phyloP scores from a whole-genome alignment of 2,113 vertebrate species.

The Epinephelus cyanopodus region DNA sequence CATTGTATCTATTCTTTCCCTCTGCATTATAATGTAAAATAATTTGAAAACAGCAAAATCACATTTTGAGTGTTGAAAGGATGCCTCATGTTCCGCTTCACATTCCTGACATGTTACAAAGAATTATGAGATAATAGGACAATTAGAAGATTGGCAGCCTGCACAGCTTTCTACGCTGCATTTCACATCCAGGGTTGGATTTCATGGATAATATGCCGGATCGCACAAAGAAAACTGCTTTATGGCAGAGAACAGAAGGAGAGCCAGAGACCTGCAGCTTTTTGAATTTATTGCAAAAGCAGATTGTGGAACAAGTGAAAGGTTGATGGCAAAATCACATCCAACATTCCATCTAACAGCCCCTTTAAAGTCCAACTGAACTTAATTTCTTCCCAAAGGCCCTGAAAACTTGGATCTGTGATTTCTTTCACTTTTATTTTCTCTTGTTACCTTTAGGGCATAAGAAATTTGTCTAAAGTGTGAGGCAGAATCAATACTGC shows the following conservation, averaged over 20 bases:
- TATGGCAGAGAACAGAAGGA: slow-evolving; percentile 53
- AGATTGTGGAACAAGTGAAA: slow-evolving; percentile 72
- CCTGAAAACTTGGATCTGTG: slow-evolving; percentile 66
- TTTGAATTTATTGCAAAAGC: slow-evolving; percentile 69
- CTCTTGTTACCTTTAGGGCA: slow-evolving; percentile 75
- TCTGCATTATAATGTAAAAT: too few relatives aligned
- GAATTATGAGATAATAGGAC: background rate
- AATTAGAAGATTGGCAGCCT: slow-evolving; percentile 47
- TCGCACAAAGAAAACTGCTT: slow-evolving; percentile 52
- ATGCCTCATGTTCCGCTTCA: background rate
- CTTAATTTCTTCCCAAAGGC: slow-evolving; percentile 74
- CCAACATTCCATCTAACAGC: slow-evolving; percentile 68
- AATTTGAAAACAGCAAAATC: background rate
- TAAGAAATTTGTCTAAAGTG: slow-evolving; percentile 68
- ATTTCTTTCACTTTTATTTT: slow-evolving; percentile 74
- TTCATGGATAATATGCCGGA: slow-evolving; percentile 58
- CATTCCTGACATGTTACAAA: slow-evolving; percentile 13
- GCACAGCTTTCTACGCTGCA: slow-evolving; percentile 14
- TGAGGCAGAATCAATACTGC: slow-evolving; percentile 74
- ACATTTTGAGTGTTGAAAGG: slow-evolving; percentile 5
- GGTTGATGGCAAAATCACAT: slow-evolving; percentile 73
- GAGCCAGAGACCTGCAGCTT: slow-evolving; percentile 38
- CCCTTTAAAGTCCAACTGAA: slow-evolving; percentile 69
- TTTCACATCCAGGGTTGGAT: slow-evolving; percentile 53
- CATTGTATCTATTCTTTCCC: background rate